A percentile compares a stretch with the other conserved stretches of the same genome.
phyloP scores from a whole-genome alignment of 2,113 vertebrate genomes.

The Alosa alosa region DNA sequence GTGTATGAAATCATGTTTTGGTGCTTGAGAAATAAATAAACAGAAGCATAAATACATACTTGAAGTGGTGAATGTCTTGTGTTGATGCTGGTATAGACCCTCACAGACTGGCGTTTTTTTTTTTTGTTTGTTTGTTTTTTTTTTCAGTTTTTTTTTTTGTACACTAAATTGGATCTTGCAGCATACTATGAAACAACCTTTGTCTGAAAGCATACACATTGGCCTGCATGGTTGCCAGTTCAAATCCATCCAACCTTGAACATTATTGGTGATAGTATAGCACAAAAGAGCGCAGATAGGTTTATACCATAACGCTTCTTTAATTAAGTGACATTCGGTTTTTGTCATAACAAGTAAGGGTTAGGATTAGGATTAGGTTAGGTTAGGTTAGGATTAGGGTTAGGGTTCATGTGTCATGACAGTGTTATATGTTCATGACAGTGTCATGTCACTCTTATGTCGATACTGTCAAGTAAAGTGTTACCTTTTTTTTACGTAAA shows the following conservation, averaged over 20 bases:
- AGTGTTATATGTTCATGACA: too few relatives aligned
- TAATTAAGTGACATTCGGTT: too few relatives aligned
- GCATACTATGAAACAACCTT: neutral
- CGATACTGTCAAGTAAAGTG: too few relatives aligned
- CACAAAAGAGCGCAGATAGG: neutral
- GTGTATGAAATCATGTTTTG: slow-evolving; percentile 41
- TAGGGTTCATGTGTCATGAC: too few relatives aligned
- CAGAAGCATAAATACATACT: neutral
- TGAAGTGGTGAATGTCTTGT: neutral
- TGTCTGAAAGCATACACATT: neutral
- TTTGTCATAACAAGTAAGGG: too few relatives aligned
- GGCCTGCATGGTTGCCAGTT: neutral
- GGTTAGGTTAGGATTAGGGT: too few relatives aligned
- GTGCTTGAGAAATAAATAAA: neutral
- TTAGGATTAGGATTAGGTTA: too few relatives aligned
- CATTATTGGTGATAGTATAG: neutral
- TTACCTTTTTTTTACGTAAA: too few relatives aligned
- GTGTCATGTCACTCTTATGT: too few relatives aligned
- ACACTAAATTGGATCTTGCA: neutral
- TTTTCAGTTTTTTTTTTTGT: neutral
- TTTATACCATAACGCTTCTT: too few relatives aligned
- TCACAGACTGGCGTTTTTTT: neutral
- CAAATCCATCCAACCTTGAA: neutral
- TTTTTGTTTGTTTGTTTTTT: neutral
- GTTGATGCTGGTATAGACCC: neutral